A percentile compares a stretch with the other conserved stretches of the same genome.
Conservation (phyloP, 1,140 invertebrate species). For the Chionoecetes opilio region DNA sequence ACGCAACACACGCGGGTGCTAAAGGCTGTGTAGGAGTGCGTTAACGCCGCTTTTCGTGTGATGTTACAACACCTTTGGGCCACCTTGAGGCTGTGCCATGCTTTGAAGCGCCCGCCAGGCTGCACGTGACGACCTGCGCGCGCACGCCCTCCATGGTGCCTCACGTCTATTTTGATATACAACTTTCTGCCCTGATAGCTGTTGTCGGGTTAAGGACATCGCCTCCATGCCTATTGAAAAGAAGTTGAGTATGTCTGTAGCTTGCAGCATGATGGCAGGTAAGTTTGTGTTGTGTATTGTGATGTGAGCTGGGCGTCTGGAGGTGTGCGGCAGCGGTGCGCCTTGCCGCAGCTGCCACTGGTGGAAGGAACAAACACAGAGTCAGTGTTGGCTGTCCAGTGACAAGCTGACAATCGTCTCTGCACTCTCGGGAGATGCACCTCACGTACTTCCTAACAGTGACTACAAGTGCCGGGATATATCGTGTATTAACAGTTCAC, state of each 20-base stretch:
- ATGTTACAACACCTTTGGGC: neutral
- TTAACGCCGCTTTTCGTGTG: neutral
- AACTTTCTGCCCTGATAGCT: neutral
- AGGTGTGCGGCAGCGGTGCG: neutral
- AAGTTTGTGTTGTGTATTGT: neutral
- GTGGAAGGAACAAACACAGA: neutral
- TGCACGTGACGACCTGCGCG: neutral
- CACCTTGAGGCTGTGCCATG: neutral
- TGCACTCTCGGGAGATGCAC: slow-evolving; percentile 21
- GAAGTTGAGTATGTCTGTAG: neutral
- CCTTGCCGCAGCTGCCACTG: neutral
- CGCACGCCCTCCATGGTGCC: neutral
- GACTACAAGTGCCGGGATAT: slow-evolving; percentile 57
- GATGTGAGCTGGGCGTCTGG: neutral
- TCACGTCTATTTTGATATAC: neutral
- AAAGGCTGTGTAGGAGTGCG: neutral
- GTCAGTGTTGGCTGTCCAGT: slow-evolving; percentile 63
- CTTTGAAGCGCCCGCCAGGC: neutral
- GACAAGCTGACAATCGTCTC: neutral
- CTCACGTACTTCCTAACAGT: slow-evolving; percentile 40
- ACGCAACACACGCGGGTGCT: neutral
- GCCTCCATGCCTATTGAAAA: neutral
- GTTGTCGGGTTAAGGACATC: neutral
- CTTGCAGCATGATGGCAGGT: neutral
- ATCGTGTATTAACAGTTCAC: slow-evolving; percentile 57